Conservation (phyloP, 2,113 vertebrate genomes). For the Periophthalmus modestus region DNA sequence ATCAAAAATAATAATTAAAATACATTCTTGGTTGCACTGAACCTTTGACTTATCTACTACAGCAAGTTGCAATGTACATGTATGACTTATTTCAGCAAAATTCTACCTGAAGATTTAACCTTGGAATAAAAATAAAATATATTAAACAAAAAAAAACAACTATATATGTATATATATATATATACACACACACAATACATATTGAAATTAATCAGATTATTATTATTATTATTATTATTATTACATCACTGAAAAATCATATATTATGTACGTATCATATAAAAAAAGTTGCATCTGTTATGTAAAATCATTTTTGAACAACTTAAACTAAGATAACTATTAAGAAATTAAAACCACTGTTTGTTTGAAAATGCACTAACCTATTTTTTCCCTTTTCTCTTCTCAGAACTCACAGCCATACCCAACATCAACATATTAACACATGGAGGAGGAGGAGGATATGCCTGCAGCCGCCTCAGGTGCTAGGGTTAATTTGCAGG, state of each 20-base stretch:
- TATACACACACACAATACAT: neutral
- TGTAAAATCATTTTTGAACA: neutral
- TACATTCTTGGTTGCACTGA: too few relatives aligned
- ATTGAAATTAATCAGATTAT: too few relatives aligned
- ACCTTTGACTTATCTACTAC: too few relatives aligned
- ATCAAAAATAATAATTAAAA: too few relatives aligned
- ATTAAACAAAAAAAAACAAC: too few relatives aligned
- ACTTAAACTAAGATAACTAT: neutral
- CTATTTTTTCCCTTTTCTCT: conserved; percentile 17
- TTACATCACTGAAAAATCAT: too few relatives aligned
- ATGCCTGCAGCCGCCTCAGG: conserved; percentile 31
- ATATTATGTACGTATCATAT: too few relatives aligned
- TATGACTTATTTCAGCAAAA: too few relatives aligned
- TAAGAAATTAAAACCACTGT: neutral
- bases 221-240: too few relatives aligned
- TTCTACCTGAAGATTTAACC: neutral
- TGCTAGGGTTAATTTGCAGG: conserved; percentile 57
- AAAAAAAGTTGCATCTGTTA: too few relatives aligned
- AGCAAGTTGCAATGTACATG: too few relatives aligned
- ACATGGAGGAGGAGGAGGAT: conserved; percentile 13
- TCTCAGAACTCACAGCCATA: conserved; percentile 78
- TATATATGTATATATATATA: too few relatives aligned
- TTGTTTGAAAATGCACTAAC: neutral
- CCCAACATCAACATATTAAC: conserved; percentile 73
- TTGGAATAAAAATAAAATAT: neutral